Evolutionary conservation across 2,888 invertebrate species (phyloP).

Genomic region (Brachycybe producta): DNA sequence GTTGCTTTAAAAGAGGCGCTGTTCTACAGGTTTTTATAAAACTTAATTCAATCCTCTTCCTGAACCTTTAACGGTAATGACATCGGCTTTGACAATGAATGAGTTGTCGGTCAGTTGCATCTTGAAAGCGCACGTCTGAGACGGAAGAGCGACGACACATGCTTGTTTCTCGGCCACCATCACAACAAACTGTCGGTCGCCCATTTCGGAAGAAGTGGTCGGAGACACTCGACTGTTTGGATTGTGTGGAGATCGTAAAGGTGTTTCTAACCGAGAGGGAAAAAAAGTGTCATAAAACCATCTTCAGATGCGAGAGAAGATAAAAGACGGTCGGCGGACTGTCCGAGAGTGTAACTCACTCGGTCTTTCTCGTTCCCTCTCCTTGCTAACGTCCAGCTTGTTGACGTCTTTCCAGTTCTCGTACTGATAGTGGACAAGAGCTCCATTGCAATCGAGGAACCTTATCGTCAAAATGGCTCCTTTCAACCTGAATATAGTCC

Average conservation of each 20-base stretch:
- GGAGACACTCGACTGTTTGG: conserved; percentile 32
- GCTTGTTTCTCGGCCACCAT: conserved; percentile 92
- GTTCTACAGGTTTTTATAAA: not conserved
- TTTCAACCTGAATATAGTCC: conserved; percentile 89
- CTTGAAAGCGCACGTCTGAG: conserved; percentile 86
- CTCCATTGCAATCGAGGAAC: conserved; percentile 90
- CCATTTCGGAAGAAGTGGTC: conserved; percentile 40
- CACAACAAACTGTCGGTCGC: conserved; percentile 83
- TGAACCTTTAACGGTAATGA: conserved; percentile 80
- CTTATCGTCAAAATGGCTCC: conserved; percentile 88
- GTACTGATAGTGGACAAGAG: conserved; percentile 74
- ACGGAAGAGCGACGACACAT: conserved; percentile 81
- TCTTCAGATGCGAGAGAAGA: not conserved
- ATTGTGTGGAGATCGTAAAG: conserved; percentile 34
- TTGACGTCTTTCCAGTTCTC: conserved; percentile 89
- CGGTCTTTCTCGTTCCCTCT: conserved; percentile 20
- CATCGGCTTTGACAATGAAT: conserved; percentile 86
- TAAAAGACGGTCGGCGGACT: not conserved
- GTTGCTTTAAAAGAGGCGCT: not conserved
- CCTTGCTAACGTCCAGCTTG: conserved; percentile 23
- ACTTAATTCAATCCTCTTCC: no score
- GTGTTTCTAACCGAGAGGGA: conserved; percentile 28
- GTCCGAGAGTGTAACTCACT: conserved; percentile 22
- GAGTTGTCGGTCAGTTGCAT: conserved; percentile 80
- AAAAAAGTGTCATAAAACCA: not conserved